Percentiles rank a stretch among this genome's conserved stretches.
Evolutionary conservation across 1,140 invertebrate genomes (phyloP).

Genomic region (Papilio helenus): DNA sequence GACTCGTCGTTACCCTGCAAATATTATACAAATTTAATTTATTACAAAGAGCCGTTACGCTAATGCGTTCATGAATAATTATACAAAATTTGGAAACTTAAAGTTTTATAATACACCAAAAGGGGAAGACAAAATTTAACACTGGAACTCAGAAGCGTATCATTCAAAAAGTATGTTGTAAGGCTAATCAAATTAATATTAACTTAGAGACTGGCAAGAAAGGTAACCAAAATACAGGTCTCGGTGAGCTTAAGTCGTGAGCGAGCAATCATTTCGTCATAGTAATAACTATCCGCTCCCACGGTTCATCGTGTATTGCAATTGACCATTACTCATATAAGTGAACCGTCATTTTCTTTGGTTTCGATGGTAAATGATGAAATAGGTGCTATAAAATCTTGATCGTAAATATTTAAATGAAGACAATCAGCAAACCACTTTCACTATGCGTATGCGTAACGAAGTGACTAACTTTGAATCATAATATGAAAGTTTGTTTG

Average conservation of each 20-base stretch:
- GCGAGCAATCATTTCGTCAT: slow-evolving; percentile 25
- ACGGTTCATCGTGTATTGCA: slow-evolving; percentile 22
- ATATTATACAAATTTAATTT: slow-evolving; percentile 28
- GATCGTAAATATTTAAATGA: slow-evolving; percentile 9
- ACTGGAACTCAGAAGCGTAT: background rate
- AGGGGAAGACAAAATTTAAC: background rate
- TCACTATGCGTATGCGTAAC: slow-evolving; percentile 34
- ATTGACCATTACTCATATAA: slow-evolving; percentile 18
- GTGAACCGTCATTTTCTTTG: slow-evolving; percentile 8
- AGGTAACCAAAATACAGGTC: background rate
- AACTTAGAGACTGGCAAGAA: background rate
- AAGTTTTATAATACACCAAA: background rate
- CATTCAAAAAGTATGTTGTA: background rate
- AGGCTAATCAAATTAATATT: slow-evolving; percentile 18
- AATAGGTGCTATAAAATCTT: slow-evolving; percentile 19
- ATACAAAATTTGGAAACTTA: background rate
- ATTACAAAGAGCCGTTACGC: background rate
- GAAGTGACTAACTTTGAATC: slow-evolving; percentile 33
- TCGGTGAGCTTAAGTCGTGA: slow-evolving; percentile 23
- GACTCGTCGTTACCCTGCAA: slow-evolving; percentile 93
- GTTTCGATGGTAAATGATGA: slow-evolving; percentile 16
- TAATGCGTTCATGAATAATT: background rate
- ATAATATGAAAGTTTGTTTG: slow-evolving; percentile 32
- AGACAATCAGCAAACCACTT: background rate
- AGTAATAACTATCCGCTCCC: slow-evolving; percentile 29